Base-by-base conservation (phyloP, 2,113 vertebrate genomes). In the Caloenas nicobarica region DNA sequence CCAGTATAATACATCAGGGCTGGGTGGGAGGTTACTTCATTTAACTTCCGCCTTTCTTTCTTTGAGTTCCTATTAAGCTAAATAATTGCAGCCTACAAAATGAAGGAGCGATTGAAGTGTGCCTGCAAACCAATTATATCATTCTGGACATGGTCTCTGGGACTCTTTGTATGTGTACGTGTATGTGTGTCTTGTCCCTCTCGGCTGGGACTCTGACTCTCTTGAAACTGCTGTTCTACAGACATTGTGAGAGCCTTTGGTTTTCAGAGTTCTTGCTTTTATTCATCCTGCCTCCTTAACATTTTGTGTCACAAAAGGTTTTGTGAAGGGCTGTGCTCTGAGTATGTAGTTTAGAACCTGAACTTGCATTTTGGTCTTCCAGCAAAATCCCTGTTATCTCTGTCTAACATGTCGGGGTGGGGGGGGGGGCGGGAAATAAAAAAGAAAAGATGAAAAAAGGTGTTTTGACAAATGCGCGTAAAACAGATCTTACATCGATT, bases 11-110 rank as follows among this genome's bases (percentile, higher is more conserved):
- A 51, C 92, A 73, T 57, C 73, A 70, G 91, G 70, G 36, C 86
- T 91, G 92, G 88, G 73, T 95, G 86, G 96, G 81, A 95, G 95
- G 91, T 96, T 95, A 69, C 95, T 93, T 97, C 95, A 93, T 96
- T 96, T 96, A 96, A 96, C 96, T 97, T 96, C 88, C 12, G 16
- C 58, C 81, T 91, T 58, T 84, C 66, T 96, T 95, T 95, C 96
- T 96, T 96, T 94, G 91, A 94, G 86, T 82, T 92, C 66, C 66
- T 91, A 92, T 95, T 94, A 95, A 96, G 73, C 89, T 89, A 77
- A 96, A 96, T 92, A 97, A 95, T 91, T 66, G 65, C 26, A 77
- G 73, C 11, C 83, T 72, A n/a, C 91, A 76, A 93, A 95, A 79
- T 58, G 93, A 79, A 92, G 93, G 77, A 77, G 69, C 1, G 28